A percentile compares a stretch with the other conserved stretches of the same genome.
phyloP scores from a whole-genome alignment of 2,797 vertebrate genomes.

The Acanthis flammea region DNA sequence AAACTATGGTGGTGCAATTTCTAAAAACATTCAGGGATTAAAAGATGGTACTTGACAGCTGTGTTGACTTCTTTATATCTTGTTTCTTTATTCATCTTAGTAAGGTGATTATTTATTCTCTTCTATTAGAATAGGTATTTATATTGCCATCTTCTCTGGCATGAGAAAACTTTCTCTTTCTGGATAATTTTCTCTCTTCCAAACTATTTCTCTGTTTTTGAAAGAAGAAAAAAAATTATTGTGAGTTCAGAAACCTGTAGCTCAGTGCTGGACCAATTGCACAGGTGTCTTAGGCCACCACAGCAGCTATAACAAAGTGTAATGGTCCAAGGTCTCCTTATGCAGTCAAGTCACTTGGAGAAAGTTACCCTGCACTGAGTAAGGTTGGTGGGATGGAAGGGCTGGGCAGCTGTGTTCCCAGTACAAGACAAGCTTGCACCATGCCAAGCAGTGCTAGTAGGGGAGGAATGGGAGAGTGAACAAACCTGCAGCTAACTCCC shows the following conservation, averaged over 20 bases:
- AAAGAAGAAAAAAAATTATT: background rate
- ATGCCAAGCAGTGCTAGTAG: background rate
- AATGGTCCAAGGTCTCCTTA: background rate
- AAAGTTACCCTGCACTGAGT: background rate
- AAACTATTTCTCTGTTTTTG: background rate
- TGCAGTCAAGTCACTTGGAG: background rate
- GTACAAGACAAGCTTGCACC: background rate
- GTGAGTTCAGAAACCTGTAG: background rate
- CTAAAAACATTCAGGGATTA: background rate
- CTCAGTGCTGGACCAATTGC: background rate
- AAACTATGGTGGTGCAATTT: background rate
- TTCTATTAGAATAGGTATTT: background rate
- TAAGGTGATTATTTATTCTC: constrained; percentile 1
- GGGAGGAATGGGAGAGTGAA: background rate
- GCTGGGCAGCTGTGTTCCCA: background rate
- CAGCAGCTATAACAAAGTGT: background rate
- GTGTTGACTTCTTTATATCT: background rate
- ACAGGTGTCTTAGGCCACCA: background rate
- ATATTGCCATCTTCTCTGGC: background rate
- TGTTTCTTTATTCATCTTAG: background rate
- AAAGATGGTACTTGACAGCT: background rate
- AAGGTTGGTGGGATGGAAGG: background rate
- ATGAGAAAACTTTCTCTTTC: background rate
- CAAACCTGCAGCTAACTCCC: background rate
- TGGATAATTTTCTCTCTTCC: background rate